These are phyloP conservation scores for Osmerus eperlanus DNA, from an alignment of 2,113 vertebrate species.

Conservation along the genomic window DNA sequence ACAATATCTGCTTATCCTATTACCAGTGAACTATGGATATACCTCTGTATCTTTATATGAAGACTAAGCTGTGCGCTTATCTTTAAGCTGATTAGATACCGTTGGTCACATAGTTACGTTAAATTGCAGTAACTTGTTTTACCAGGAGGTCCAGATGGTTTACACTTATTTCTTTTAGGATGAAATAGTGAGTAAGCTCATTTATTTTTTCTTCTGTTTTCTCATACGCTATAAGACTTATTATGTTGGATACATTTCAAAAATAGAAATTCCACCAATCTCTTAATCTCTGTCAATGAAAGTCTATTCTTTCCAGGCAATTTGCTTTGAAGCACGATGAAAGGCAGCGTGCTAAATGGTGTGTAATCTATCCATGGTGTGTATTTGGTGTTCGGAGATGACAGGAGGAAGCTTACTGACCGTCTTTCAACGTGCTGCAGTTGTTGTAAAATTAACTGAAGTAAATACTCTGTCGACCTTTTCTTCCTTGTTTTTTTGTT, in stretches of 20 bases:
- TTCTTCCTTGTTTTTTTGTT: conserved; percentile 17
- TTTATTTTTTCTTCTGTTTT: too few species aligned
- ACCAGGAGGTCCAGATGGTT: conserved; percentile 13
- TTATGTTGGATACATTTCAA: too few species aligned
- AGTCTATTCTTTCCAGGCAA: conserved; percentile 4
- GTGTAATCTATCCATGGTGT: conserved; percentile 54
- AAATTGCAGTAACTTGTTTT: conserved; percentile 15
- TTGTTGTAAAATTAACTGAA: conserved; percentile 22
- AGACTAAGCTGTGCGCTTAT: conserved; percentile 62
- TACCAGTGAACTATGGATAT: conserved; percentile 69
- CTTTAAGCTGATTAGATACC: conserved; percentile 70
- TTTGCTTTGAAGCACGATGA: conserved; percentile 22
- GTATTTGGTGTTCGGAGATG: conserved; percentile 61
- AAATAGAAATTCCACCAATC: too few species aligned
- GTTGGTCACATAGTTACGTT: conserved; percentile 54
- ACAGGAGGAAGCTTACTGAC: conserved; percentile 59
- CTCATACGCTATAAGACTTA: too few species aligned
- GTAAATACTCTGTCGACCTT: conserved; percentile 32
- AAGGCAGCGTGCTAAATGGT: conserved; percentile 39
- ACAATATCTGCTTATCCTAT: conserved; percentile 74
- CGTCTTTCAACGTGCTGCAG: conserved; percentile 60
- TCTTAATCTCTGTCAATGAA: neutral
- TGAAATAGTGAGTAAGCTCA: too few species aligned
- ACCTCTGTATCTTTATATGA: conserved; percentile 62
- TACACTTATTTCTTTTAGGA: neutral